Conservation (phyloP, 2,797 vertebrate genomes). For the Acanthis flammea region DNA sequence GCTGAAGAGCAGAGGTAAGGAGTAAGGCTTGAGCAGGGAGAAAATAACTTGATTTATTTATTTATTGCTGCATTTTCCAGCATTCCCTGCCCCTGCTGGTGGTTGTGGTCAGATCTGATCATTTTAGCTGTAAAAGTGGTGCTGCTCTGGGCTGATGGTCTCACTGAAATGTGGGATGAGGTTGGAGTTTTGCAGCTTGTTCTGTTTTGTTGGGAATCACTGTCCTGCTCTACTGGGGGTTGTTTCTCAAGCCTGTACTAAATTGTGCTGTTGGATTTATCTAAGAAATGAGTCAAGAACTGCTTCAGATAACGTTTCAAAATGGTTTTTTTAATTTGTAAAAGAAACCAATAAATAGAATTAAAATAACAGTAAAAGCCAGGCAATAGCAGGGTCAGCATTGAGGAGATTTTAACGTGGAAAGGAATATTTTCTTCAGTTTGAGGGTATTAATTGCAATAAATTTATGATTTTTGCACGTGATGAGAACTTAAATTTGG, state of each 20-base stretch:
- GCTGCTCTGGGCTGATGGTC: not conserved
- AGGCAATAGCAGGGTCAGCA: not conserved
- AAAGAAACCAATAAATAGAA: not conserved
- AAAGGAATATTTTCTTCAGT: not conserved
- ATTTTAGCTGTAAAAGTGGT: not conserved
- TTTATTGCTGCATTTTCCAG: not conserved
- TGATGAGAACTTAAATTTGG: not conserved
- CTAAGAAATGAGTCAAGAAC: not conserved
- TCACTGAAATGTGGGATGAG: not conserved
- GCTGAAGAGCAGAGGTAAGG: slow-evolving; percentile 58
- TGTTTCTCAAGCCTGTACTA: not conserved
- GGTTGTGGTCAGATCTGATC: not conserved
- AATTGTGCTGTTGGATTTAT: not conserved
- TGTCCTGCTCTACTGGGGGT: not conserved
- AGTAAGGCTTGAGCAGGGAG: not conserved
- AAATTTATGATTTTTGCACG: not conserved
- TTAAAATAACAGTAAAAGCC: not conserved
- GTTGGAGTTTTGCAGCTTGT: not conserved
- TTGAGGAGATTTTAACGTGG: not conserved
- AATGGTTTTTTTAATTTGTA: not conserved
- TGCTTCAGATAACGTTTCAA: not conserved
- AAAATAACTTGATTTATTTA: not conserved
- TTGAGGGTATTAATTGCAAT: not conserved
- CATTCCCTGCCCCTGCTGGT: not conserved
- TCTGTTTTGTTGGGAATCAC: not conserved